Percentiles rank a stretch among this genome's conserved stretches.
These are phyloP conservation scores for Echiichthys vipera DNA, from an alignment of 2,797 vertebrate genomes.

Conservation along the genomic window DNA sequence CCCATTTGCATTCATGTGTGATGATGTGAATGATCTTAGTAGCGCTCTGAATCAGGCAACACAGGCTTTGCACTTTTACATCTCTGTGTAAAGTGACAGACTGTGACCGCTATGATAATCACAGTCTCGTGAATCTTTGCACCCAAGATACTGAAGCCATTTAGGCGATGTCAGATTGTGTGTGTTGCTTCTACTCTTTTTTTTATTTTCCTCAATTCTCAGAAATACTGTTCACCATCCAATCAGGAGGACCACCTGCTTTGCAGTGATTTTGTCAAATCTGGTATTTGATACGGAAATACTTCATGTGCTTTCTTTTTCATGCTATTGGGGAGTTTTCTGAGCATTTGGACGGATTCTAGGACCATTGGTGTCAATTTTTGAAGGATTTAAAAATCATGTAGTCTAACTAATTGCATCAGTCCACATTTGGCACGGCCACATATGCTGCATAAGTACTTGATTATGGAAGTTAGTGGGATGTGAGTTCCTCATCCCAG, in stretches of 20 bases:
- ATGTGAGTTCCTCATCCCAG: constrained; percentile 27
- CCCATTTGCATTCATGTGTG: constrained; percentile 53
- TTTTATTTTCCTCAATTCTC: neutral
- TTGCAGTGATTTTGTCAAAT: constrained; percentile 25
- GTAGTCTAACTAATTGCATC: constrained; percentile 64
- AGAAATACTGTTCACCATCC: neutral
- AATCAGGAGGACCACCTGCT: constrained; percentile 3
- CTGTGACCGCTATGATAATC: constrained; percentile 4
- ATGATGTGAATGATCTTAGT: constrained; percentile 57
- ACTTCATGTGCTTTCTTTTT: constrained; percentile 11
- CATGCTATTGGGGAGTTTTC: neutral
- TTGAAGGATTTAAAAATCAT: constrained; percentile 50
- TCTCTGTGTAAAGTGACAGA: constrained; percentile 23
- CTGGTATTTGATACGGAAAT: constrained; percentile 3
- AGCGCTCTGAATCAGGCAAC: constrained; percentile 24
- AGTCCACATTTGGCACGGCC: constrained; percentile 50
- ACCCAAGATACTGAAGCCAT: neutral
- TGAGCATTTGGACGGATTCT: constrained; percentile 39
- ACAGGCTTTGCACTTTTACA: constrained; percentile 26
- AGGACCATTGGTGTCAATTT: constrained; percentile 45
- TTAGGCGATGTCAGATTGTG: neutral
- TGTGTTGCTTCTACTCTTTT: neutral
- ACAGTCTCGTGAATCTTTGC: constrained; percentile 17
- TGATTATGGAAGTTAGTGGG: constrained; percentile 57
- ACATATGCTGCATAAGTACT: constrained; percentile 43